These are phyloP conservation scores for Bombus vancouverensis DNA, from an alignment of 1,140 invertebrate species.

Conservation along the genomic window DNA sequence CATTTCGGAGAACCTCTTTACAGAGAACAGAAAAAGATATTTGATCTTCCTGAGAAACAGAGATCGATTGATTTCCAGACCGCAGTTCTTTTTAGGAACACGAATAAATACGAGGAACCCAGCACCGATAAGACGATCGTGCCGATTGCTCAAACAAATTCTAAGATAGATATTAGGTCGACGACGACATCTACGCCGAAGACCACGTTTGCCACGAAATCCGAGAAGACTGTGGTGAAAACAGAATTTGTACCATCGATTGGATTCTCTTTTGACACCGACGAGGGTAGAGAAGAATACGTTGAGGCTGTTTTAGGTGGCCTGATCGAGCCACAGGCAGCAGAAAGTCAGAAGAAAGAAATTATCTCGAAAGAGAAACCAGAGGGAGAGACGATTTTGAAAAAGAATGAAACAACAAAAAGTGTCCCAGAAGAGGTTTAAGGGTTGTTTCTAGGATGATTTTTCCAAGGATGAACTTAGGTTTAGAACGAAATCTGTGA, in stretches of 20 bases:
- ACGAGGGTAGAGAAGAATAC: slow-evolving; percentile 73
- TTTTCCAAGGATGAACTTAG: background rate
- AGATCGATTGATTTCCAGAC: slow-evolving; percentile 52
- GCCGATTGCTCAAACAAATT: background rate
- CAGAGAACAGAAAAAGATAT: background rate
- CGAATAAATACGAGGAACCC: background rate
- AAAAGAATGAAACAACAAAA: slow-evolving; percentile 36
- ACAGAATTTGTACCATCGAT: slow-evolving; percentile 78
- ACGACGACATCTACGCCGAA: background rate
- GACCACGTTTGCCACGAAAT: slow-evolving; percentile 8
- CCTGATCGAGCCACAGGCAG: slow-evolving; percentile 59
- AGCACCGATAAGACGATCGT: background rate
- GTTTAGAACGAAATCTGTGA: slow-evolving; percentile 43
- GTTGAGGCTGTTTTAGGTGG: slow-evolving; percentile 75
- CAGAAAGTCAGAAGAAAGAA: slow-evolving; percentile 22
- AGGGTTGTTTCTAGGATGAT: background rate
- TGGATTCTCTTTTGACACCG: slow-evolving; percentile 75
- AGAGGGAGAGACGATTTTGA: background rate
- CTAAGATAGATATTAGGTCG: background rate
- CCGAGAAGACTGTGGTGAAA: slow-evolving; percentile 65
- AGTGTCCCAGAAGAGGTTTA: background rate
- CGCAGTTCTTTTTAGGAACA: background rate
- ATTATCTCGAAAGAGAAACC: background rate
- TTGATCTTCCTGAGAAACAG: slow-evolving; percentile 49
- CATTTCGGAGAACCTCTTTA: slow-evolving; percentile 62